Evolutionary conservation across 2,113 vertebrate species (phyloP).

Genomic region (Eublepharis macularius): DNA sequence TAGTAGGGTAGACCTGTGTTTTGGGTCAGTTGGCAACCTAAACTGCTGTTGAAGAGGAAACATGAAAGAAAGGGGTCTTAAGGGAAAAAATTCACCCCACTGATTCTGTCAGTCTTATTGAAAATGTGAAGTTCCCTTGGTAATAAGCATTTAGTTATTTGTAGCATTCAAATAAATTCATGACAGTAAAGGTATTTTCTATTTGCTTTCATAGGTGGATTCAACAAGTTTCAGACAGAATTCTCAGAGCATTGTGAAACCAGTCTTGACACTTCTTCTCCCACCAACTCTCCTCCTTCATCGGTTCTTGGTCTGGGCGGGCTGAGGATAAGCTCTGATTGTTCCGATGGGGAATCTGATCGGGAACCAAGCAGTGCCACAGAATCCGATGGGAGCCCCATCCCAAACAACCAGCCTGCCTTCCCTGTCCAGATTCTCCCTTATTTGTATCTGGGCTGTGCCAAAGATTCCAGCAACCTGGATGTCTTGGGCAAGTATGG

Average conservation of each 20-base stretch:
- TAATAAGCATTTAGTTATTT: background rate
- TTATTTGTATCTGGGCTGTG: slow-evolving; percentile 97
- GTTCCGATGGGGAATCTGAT: slow-evolving; percentile 95
- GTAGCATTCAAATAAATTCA: background rate
- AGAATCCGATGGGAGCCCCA: slow-evolving; percentile 92
- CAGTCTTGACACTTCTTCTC: slow-evolving; percentile 90
- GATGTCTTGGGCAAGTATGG: slow-evolving; percentile 96
- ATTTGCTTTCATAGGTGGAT: slow-evolving; percentile 83
- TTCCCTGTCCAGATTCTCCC: slow-evolving; percentile 98
- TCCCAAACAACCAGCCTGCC: slow-evolving; percentile 92
- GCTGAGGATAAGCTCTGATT: slow-evolving; percentile 94
- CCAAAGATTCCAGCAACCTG: slow-evolving; percentile 98
- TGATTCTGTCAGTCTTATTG: background rate
- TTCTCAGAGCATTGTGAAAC: slow-evolving; percentile 97
- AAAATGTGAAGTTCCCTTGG: background rate
- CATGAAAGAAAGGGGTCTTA: background rate
- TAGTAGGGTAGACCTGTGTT: background rate
- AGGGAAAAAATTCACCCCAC: background rate
- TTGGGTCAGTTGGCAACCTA: background rate
- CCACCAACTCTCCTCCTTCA: slow-evolving; percentile 89
- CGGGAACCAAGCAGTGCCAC: slow-evolving; percentile 96
- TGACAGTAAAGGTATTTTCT: slow-evolving; percentile 34
- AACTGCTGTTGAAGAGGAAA: background rate
- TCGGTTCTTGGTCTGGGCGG: slow-evolving; percentile 92
- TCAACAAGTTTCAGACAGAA: slow-evolving; percentile 96